Base-by-base conservation (phyloP, 2,797 vertebrate species). In the Varecia variegata region DNA sequence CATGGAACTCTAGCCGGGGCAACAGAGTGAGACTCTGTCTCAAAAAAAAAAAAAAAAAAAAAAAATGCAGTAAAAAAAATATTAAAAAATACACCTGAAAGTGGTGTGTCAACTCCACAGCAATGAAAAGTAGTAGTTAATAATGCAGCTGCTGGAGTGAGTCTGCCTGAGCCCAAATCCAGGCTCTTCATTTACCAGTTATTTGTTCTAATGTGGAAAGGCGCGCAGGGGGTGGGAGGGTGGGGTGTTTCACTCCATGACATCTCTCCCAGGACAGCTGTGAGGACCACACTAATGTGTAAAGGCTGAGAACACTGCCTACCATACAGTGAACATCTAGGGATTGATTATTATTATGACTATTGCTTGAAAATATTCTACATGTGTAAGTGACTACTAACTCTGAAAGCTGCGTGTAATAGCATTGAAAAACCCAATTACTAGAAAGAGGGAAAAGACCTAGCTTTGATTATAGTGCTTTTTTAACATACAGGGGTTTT, bases 111-210 rank as follows among this genome's bases (percentile, higher is more conserved):
- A 3, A 14, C 15, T 60, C 15, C 17, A 14, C 7, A 27, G 23
- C 30, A n/a, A 47, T 8, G 10, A 45, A 21, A 43, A 43, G 11
- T 0, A 1, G 17, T 0, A 3, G 35, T 15, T 8, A 14, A 6
- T 0, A 18, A 5, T 1, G 21, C 0, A 15, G 43, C 52, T 7
- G 45, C 60, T 43, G 32, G 5, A 71, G 27, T 2, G 0, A 35
- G 65, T 18, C 10, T 35, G 45, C 14, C n/a, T 27, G 14, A 9
- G 47, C 27, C 40, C 62, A 7, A 15, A 35, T 2, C 50, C 90
- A 5, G 83, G 27, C 30, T 70, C 81, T 68, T 43, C 27, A 17
- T 23, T 67, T 40, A 52, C 27, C 35, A 30, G 35, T 11, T 25
- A 30, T 5, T n/a, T 5, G 25, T 3, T n/a, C 20, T 35, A 43